Evolutionary conservation across 2,888 invertebrate species (phyloP).

Genomic region (Lochmaea capreae): DNA sequence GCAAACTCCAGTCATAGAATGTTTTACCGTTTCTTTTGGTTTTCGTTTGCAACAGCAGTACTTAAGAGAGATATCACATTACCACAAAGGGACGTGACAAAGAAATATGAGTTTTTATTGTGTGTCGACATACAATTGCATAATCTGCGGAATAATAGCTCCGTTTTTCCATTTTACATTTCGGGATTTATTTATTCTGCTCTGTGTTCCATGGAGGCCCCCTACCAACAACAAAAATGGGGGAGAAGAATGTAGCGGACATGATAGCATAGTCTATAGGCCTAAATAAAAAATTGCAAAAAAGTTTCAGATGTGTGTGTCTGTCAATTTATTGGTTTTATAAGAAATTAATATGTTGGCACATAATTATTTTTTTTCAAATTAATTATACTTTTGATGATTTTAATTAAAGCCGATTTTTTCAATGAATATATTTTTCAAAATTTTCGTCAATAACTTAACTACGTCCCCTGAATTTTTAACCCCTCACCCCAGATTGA

Average conservation of each 20-base stretch:
- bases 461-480: no score
- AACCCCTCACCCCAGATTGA: no score
- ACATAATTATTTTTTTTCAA: no score
- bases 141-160: conserved; percentile 63
- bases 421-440: no score
- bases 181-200: conserved; percentile 63
- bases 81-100: conserved; percentile 60
- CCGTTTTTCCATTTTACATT: conserved; percentile 63
- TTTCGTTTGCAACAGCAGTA: conserved; percentile 52
- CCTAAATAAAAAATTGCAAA: neutral
- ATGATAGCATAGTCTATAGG: conserved; percentile 30
- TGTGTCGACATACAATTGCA: conserved; percentile 64
- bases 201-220: conserved; percentile 48
- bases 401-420: no score
- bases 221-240: conserved; percentile 47
- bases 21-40: conserved; percentile 46
- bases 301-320: no score
- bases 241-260: conserved; percentile 47
- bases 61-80: conserved; percentile 62
- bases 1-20: conserved; percentile 5
- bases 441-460: no score
- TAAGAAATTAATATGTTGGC: no score
- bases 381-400: no score
- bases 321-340: no score
- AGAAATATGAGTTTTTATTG: conserved; percentile 63